Evolutionary conservation across 2,113 vertebrate species (phyloP).

Genomic region (Petromus typicus): DNA sequence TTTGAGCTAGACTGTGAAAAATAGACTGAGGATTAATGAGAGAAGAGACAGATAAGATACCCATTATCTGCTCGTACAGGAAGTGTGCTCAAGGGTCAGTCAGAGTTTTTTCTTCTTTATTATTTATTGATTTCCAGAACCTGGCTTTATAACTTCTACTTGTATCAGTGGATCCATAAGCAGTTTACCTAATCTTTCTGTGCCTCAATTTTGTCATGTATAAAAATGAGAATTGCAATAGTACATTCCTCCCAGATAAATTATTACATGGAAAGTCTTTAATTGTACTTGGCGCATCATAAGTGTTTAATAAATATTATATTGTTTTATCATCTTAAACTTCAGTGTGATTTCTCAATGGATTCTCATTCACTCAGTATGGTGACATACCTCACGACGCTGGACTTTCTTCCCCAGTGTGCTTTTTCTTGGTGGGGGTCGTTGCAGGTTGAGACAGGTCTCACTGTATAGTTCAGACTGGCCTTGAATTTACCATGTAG

Average conservation of each 20-base stretch:
- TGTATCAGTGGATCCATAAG: neutral
- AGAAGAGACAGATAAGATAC: neutral
- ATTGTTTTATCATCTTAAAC: neutral
- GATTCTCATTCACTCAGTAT: neutral
- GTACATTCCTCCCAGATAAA: neutral
- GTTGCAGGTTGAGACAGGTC: no score
- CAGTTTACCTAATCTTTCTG: neutral
- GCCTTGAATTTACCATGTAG: no score
- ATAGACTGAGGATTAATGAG: slow-evolving; percentile 2
- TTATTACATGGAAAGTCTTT: neutral
- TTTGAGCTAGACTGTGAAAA: slow-evolving; percentile 28
- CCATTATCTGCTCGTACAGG: neutral
- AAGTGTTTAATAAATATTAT: neutral
- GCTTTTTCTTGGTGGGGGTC: neutral
- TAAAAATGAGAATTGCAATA: slow-evolving; percentile 4
- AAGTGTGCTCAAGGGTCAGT: neutral
- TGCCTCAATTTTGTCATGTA: neutral
- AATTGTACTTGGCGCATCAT: neutral
- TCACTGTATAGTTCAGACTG: no score
- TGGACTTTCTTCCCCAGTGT: neutral
- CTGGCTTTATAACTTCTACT: neutral
- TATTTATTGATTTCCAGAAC: slow-evolving; percentile 35
- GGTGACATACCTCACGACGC: neutral
- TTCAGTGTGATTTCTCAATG: neutral
- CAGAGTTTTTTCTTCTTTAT: slow-evolving; percentile 17